Percentiles rank a stretch among this genome's conserved stretches.
Evolutionary conservation across 2,797 vertebrate species (phyloP).

Genomic region (Alcedo atthis): DNA sequence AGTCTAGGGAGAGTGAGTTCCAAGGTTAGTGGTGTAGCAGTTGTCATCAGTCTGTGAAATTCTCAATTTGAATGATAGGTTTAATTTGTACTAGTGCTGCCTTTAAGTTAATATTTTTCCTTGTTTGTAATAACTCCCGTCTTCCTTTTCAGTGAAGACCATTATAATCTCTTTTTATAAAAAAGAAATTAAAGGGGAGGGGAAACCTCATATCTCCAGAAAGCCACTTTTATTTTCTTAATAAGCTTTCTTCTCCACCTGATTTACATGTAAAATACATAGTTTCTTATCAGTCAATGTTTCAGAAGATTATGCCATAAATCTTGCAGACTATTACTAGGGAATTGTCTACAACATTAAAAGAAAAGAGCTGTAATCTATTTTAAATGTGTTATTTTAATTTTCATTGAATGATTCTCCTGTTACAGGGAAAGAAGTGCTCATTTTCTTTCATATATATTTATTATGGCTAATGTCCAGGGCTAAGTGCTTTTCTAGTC

Average conservation of each 20-base stretch:
- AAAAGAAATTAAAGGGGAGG: background rate
- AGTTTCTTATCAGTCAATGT: background rate
- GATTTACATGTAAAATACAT: background rate
- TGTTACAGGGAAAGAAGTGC: background rate
- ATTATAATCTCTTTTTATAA: background rate
- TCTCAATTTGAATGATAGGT: slow-evolving; percentile 21
- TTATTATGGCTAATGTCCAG: background rate
- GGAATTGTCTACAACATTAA: background rate
- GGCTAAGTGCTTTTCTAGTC: slow-evolving; percentile 25
- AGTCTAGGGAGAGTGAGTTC: background rate
- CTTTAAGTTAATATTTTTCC: background rate
- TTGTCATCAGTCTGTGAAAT: slow-evolving; percentile 47
- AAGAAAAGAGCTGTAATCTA: slow-evolving; percentile 6
- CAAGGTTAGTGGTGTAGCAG: slow-evolving; percentile 32
- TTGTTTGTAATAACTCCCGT: background rate
- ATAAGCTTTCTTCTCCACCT: background rate
- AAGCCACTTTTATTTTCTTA: background rate
- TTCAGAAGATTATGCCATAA: background rate
- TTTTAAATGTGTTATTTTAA: slow-evolving; percentile 39
- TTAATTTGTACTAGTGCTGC: background rate
- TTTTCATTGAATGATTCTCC: slow-evolving; percentile 14
- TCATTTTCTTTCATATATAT: slow-evolving; percentile 17
- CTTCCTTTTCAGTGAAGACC: background rate
- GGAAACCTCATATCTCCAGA: background rate
- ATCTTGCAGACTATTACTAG: background rate